These are phyloP conservation scores for Scaptomyza pallida DNA, from an alignment of 1,140 invertebrate species.

Conservation along the genomic window DNA sequence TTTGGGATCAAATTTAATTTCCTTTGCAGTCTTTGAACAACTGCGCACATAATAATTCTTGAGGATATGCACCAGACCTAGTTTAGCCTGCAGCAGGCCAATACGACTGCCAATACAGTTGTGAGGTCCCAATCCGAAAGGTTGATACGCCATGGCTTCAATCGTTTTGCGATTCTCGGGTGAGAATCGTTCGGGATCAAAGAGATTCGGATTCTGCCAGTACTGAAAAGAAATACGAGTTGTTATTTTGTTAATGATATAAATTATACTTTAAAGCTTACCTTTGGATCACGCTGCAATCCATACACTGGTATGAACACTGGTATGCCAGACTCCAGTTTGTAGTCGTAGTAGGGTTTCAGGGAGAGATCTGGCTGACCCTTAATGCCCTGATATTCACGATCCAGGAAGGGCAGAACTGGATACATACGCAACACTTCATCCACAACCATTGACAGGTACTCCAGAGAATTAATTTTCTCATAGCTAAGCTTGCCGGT, in stretches of 20 bases:
- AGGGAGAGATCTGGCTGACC: constrained; percentile 54
- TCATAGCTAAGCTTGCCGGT: constrained; percentile 86
- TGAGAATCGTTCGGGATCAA: constrained; percentile 88
- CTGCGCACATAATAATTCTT: constrained; percentile 63
- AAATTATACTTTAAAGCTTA: constrained; percentile 7
- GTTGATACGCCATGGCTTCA: constrained; percentile 87
- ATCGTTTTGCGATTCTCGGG: constrained; percentile 84
- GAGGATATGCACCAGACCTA: constrained; percentile 72
- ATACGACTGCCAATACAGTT: constrained; percentile 89
- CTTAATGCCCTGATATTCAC: constrained; percentile 45
- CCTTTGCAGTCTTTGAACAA: constrained; percentile 48
- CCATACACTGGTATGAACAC: constrained; percentile 72
- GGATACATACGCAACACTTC: constrained; percentile 84
- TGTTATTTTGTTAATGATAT: background rate
- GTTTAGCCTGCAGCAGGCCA: constrained; percentile 71
- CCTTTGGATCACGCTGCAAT: constrained; percentile 77
- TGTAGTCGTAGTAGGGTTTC: constrained; percentile 65
- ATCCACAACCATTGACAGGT: constrained; percentile 86
- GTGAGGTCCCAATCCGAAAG: constrained; percentile 91
- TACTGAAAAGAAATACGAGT: constrained; percentile 86
- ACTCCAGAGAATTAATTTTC: constrained; percentile 86
- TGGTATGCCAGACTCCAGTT: constrained; percentile 61
- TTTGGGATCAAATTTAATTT: constrained; percentile 65
- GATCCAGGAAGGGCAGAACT: constrained; percentile 68
- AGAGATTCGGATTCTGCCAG: constrained; percentile 88